Evolutionary conservation across 2,888 invertebrate genomes (phyloP), one percentile per base, ranked within the genome.

Genomic region (Bugulina stolonifera): DNA sequence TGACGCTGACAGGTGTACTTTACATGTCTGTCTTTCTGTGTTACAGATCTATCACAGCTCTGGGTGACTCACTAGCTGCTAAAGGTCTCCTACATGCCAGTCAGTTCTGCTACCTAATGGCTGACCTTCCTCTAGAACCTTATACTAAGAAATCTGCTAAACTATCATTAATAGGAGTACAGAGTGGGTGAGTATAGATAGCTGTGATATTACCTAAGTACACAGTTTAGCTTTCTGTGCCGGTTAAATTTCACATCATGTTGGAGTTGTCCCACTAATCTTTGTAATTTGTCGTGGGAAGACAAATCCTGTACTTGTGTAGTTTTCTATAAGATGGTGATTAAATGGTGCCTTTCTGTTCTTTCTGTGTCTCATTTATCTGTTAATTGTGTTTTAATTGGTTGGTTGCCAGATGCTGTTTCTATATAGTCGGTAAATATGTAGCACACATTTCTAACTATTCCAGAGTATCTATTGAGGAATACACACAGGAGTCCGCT

Each of bases 101-200:
- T 32, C 97, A 98, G 84, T 94, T 98, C 85, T 97, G 96, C 85
- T 97, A 96, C 87, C 86, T 99, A 79, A 90, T 94, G 86, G 94
- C 91, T 0, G 91, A 91, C 79, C 88, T 89, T 74, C 88, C 87
- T 71, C 87, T 89, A 83, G 86, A 87, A 32, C 83, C 79, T 84
- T 90, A 80, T 86, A 76, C 86, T 83, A 76, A 81, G 82, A 80
- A 87, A 83, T 80, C 84, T 3, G 87, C 88, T 1, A 93, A 93
- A 79, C 87, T 94, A 74, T 89, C 93, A 71, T 88, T 96, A 69
- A 88, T 96, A 75, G 92, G 94, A 73, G 89, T 91, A 3, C 89
- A 90, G 78, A 88, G 91, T 76, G 79, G 78, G 82, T 82, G 75
- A 76, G 75, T 75, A n/a, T n/a, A n/a, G n/a, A n/a, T n/a, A n/a